Conservation (phyloP, 2,113 vertebrate species). For the Cyprinodon tularosa region DNA sequence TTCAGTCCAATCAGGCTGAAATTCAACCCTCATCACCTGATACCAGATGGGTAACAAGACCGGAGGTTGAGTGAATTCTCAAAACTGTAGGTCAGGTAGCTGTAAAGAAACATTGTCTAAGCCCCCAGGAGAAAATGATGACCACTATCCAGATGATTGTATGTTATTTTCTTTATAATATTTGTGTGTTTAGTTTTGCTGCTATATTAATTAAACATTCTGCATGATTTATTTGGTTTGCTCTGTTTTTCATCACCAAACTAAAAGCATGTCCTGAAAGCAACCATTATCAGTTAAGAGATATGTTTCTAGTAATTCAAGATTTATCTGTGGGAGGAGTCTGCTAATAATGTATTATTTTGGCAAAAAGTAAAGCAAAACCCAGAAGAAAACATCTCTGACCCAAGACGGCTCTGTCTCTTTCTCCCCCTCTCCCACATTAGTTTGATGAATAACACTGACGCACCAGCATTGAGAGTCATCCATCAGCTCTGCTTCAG, state of each 20-base stretch:
- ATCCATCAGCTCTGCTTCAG: conserved; percentile 49
- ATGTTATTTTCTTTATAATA: background rate
- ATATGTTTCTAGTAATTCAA: conserved; percentile 43
- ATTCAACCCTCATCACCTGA: conserved; percentile 28
- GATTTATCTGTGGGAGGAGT: conserved; percentile 5
- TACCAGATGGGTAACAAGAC: background rate
- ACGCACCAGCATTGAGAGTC: conserved; percentile 43
- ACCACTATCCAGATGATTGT: background rate
- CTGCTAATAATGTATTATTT: conserved; percentile 37
- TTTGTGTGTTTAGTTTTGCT: background rate
- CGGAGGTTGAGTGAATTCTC: background rate
- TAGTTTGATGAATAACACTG: conserved; percentile 63
- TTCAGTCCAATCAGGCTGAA: conserved; percentile 12
- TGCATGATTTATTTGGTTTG: conserved; percentile 36
- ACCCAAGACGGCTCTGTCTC: conserved; percentile 38
- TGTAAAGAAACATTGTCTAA: background rate
- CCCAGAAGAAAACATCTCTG: conserved; percentile 30
- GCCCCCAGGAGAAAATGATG: background rate
- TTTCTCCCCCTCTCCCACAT: conserved; percentile 43
- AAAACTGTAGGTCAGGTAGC: background rate
- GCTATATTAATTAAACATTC: conserved; percentile 11
- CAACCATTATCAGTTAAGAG: conserved; percentile 17
- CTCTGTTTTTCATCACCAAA: conserved; percentile 26
- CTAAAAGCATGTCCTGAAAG: background rate
- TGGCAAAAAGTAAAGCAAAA: conserved; percentile 24